These are phyloP conservation scores for Eulithis testata DNA, from an alignment of 2,888 invertebrate species.

Conservation along the genomic window DNA sequence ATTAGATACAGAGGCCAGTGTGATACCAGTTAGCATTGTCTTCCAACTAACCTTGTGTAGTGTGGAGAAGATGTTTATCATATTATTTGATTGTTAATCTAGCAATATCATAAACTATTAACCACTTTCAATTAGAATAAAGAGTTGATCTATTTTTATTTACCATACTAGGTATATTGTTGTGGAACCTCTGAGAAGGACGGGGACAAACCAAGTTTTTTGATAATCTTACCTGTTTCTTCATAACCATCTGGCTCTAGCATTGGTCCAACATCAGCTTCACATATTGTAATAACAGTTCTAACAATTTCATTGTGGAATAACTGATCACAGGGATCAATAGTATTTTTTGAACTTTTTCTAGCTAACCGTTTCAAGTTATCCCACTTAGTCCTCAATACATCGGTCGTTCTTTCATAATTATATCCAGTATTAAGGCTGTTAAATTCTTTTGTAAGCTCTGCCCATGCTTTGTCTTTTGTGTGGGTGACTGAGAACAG, in stretches of 20 bases:
- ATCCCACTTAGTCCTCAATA: conserved; percentile 70
- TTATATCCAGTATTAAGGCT: conserved; percentile 53
- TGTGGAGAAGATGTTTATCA: no score
- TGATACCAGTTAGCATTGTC: no score
- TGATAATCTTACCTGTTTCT: conserved; percentile 17
- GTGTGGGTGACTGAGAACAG: conserved; percentile 56
- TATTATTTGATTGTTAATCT: no score
- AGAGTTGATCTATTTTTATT: no score
- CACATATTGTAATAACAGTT: conserved; percentile 45
- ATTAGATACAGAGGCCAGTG: no score
- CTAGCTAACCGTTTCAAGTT: conserved; percentile 67
- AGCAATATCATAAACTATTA: no score
- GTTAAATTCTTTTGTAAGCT: conserved; percentile 66
- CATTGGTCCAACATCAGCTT: conserved; percentile 28
- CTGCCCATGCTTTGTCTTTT: conserved; percentile 68
- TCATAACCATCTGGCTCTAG: conserved; percentile 11
- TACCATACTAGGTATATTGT: no score
- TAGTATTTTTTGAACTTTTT: conserved; percentile 58
- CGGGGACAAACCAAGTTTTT: not conserved
- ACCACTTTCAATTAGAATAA: no score
- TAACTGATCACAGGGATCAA: conserved; percentile 52
- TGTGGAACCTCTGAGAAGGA: no score
- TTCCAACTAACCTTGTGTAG: no score
- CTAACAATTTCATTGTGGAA: conserved; percentile 53
- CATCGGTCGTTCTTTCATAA: conserved; percentile 56